Percentiles rank a stretch among this genome's conserved stretches.
These are phyloP conservation scores for Cryptocephalus primarius DNA, from an alignment of 2,888 invertebrate genomes.

Conservation along the genomic window DNA sequence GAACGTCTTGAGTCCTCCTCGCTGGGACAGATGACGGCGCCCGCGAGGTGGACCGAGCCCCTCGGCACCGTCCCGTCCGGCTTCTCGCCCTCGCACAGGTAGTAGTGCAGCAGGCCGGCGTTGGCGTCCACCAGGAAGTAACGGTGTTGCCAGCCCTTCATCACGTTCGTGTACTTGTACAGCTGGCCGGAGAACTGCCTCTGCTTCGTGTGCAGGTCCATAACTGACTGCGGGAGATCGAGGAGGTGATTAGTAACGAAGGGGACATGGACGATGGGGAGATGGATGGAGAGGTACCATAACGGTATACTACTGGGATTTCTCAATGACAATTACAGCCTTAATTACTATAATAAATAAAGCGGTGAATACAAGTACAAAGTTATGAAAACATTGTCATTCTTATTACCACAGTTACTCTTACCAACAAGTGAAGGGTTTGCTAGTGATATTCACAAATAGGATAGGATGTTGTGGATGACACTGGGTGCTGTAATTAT, in stretches of 20 bases:
- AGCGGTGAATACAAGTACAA: too few relatives aligned
- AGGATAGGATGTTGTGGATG: too few relatives aligned
- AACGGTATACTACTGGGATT: too few relatives aligned
- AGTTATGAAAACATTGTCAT: background rate
- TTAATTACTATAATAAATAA: background rate
- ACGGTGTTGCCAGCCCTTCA: conserved; percentile 94
- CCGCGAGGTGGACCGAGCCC: conserved; percentile 75
- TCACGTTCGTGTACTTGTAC: conserved; percentile 92
- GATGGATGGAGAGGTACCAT: too few relatives aligned
- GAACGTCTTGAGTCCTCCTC: conserved; percentile 97
- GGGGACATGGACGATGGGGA: too few relatives aligned
- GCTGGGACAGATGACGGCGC: conserved; percentile 89
- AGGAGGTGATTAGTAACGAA: conserved; percentile 1
- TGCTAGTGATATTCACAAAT: too few relatives aligned
- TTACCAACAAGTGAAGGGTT: too few relatives aligned
- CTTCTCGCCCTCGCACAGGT: conserved; percentile 66
- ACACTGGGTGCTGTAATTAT: too few relatives aligned
- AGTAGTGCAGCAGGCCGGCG: conserved; percentile 83
- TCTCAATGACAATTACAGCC: conserved; percentile 3
- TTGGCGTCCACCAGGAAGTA: conserved; percentile 91
- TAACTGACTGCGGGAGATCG: conserved; percentile 22
- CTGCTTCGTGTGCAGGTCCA: conserved; percentile 37
- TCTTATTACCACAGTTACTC: too few relatives aligned
- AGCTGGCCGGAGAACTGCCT: conserved; percentile 64
- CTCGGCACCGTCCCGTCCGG: conserved; percentile 54